phyloP scores from a whole-genome alignment of 2,113 vertebrate species.

The Empidonax traillii region DNA sequence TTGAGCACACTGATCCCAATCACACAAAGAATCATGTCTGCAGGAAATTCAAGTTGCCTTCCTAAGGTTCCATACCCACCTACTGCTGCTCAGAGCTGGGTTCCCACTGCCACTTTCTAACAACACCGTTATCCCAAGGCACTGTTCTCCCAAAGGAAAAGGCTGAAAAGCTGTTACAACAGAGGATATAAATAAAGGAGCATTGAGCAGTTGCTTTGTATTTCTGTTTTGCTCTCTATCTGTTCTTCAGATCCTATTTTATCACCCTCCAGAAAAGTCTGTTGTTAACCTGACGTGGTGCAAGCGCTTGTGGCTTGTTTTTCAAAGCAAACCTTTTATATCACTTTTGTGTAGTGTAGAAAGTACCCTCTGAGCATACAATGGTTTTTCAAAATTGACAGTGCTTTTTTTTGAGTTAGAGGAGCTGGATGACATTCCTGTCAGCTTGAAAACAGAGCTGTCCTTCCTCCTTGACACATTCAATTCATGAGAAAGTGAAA shows the following conservation, averaged over 20 bases:
- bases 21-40: not conserved
- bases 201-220: not conserved
- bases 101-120: not conserved
- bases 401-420: slow-evolving; percentile 34
- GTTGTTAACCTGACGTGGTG: not conserved
- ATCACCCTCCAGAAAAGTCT: not conserved
- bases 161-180: not conserved
- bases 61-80: not conserved
- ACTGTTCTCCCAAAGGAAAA: not conserved
- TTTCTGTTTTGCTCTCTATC: not conserved
- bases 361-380: not conserved
- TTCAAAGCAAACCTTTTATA: slow-evolving; percentile 26
- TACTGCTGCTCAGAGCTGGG: not conserved
- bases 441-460: not conserved
- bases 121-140: not conserved
- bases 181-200: not conserved
- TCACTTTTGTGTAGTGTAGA: not conserved
- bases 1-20: slow-evolving; percentile 34
- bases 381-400: not conserved
- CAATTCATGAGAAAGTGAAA: not conserved
- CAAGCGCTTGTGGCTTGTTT: not conserved
- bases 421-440: not conserved
- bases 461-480: not conserved
- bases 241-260: slow-evolving; percentile 3
- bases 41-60: slow-evolving; percentile 38